Conservation (phyloP, 2,888 invertebrate genomes). For the Poecilobothrus nobilitatus region DNA sequence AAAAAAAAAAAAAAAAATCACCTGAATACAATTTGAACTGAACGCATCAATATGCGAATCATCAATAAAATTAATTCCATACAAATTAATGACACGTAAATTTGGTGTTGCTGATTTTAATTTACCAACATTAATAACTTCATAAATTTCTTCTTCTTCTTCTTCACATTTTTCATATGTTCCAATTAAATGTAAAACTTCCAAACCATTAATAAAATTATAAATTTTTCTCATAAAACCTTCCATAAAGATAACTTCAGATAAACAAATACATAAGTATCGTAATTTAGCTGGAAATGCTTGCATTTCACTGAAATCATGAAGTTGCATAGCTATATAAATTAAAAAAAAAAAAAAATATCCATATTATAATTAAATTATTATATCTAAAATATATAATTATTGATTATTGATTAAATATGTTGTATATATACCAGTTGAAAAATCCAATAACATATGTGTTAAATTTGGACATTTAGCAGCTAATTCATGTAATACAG, state of each 20-base stretch:
- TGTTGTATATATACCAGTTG: conserved; percentile 55
- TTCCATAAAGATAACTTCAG: conserved; percentile 99
- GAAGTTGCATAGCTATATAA: conserved; percentile 82
- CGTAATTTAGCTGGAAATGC: conserved; percentile 95
- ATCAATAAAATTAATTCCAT: conserved; percentile 96
- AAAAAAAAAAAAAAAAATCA: conserved; percentile 31
- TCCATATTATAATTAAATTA: not conserved
- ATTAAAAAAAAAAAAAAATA: conserved; percentile 18
- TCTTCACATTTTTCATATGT: conserved; percentile 97
- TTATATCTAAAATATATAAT: not conserved
- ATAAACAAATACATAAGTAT: conserved; percentile 92
- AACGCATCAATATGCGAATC: conserved; percentile 99
- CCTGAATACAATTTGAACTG: conserved; percentile 89
- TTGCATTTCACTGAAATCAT: conserved; percentile 98
- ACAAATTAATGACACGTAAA: conserved; percentile 91
- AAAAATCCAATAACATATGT: conserved; percentile 93
- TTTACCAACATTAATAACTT: conserved; percentile 98
- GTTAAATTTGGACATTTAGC: conserved; percentile 93
- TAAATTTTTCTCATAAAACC: conserved; percentile 99
- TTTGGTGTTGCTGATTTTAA: conserved; percentile 97
- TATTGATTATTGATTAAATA: not conserved
- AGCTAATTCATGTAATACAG: conserved; percentile 91
- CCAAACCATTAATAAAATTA: conserved; percentile 96
- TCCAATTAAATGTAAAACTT: conserved; percentile 90
- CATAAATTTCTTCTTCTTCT: conserved; percentile 98